Evolutionary conservation across 1,140 invertebrate genomes (phyloP).

Genomic region (Brachionus sp.): DNA sequence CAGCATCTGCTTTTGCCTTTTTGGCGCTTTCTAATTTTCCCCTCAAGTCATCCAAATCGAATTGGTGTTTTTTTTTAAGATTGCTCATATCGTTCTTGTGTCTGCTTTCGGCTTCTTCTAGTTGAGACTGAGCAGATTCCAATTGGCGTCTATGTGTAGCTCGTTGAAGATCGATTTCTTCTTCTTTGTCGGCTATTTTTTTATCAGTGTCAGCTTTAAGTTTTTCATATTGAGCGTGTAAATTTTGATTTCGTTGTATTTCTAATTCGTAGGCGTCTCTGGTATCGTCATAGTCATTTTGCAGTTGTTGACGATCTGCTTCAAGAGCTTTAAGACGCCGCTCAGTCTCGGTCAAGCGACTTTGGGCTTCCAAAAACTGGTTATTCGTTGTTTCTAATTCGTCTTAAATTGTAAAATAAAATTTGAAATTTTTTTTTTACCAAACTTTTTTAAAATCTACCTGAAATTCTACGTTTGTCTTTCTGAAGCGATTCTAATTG

Average conservation of each 20-base stretch:
- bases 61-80: conserved; percentile 36
- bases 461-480: conserved; percentile 37
- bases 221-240: conserved; percentile 20
- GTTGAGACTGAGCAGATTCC: conserved; percentile 17
- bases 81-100: conserved; percentile 16
- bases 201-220: conserved; percentile 23
- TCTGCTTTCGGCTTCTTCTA: conserved; percentile 32
- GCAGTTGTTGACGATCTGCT: conserved; percentile 23
- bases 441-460: neutral
- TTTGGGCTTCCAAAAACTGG: conserved; percentile 18
- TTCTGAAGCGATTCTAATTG: conserved; percentile 10
- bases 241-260: neutral
- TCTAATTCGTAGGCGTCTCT: conserved; percentile 8
- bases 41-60: conserved; percentile 18
- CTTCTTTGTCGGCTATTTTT: conserved; percentile 41
- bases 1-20: conserved; percentile 17
- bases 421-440: too few species aligned
- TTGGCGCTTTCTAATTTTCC: neutral
- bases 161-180: conserved; percentile 10
- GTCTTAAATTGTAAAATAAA: neutral
- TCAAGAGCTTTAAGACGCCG: neutral
- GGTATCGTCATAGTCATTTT: conserved; percentile 17
- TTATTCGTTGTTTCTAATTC: conserved; percentile 14
- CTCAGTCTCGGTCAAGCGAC: conserved; percentile 1
- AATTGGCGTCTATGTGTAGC: conserved; percentile 22